Base-by-base conservation (phyloP, 2,888 invertebrate genomes). In the Ennomos erosarius region DNA sequence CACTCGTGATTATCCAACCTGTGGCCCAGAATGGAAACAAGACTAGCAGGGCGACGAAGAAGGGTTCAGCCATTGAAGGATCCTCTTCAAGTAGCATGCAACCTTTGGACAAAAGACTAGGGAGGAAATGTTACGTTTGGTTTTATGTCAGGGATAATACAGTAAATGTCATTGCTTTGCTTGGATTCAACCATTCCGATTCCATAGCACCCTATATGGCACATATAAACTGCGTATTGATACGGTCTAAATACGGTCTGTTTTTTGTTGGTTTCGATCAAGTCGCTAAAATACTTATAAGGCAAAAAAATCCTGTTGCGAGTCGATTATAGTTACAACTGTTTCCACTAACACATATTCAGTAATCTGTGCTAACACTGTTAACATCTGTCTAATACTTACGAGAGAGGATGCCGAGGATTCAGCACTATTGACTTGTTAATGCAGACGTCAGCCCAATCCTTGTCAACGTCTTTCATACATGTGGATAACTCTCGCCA, bases 401-500 rank as follows among this genome's bases (percentile, higher is more conserved):
- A 91, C 91, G 84, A 82, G 0, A 91, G 73, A 1, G 88, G 87
- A 65, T 90, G 82, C 36, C 89, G 75, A 3, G 85, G 81, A 61
- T 89, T 68, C 6, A 90, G 68, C 5, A 69, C 53, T 4, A 90
- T 40, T 9, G 91, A 73, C 57, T 84, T 82, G 63, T 86, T 78
- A 47, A 90, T 78, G 65, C 90, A 88, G 1, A 84, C 84, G 10
- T 70, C 71, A 0, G 91, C 88, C 81, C 82, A 84, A 36, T 86
- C 82, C 16, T 56, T 64, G 51, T 91, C 84, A 0, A 85, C 62
- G 36, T 90, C 89, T 60, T 76, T 79, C 12, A 88, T 58, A 46
- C 88, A 89, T 1, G 85, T 87, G 1, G 86, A 76, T 16, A 92
- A 73, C 58, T 91, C 91, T 0, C 91, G 81, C 92, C 92, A 92